Percentiles rank a stretch among this genome's conserved stretches.
phyloP scores from a whole-genome alignment of 2,797 vertebrate genomes.

The Brachyalestes nurse region DNA sequence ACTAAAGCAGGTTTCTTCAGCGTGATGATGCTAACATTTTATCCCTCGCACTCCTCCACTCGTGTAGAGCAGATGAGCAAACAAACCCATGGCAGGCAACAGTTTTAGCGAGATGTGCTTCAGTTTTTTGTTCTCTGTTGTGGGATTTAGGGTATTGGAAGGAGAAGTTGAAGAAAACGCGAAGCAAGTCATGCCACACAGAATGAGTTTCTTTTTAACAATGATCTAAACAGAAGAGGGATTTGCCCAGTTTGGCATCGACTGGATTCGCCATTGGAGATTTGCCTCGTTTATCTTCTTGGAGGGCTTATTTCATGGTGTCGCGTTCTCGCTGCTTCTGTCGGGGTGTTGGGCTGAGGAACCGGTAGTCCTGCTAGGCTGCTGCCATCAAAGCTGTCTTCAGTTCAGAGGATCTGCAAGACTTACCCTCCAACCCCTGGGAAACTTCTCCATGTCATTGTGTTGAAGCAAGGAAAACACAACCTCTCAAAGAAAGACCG shows the following conservation, averaged over 20 bases:
- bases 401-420: conserved; percentile 38
- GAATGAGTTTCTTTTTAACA: conserved; percentile 31
- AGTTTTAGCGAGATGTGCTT: conserved; percentile 39
- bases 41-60: conserved; percentile 29
- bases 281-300: conserved; percentile 51
- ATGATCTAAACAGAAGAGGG: conserved; percentile 53
- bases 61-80: conserved; percentile 39
- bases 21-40: not conserved
- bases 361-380: conserved; percentile 39
- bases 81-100: conserved; percentile 20
- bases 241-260: conserved; percentile 57
- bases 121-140: conserved; percentile 25
- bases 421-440: conserved; percentile 36
- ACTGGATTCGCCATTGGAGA: conserved; percentile 52
- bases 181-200: conserved; percentile 52
- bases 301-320: conserved; percentile 54
- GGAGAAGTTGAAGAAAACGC: conserved; percentile 30
- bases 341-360: conserved; percentile 30
- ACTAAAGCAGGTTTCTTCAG: conserved; percentile 5
- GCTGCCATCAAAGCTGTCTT: conserved; percentile 38
- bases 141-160: conserved; percentile 46
- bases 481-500: conserved; percentile 21
- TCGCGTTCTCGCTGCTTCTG: conserved; percentile 40
- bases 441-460: conserved; percentile 28
- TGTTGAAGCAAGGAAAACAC: conserved; percentile 26